Evolutionary conservation across 2,888 invertebrate species (phyloP).

Genomic region (Ormyrus nitidulus): DNA sequence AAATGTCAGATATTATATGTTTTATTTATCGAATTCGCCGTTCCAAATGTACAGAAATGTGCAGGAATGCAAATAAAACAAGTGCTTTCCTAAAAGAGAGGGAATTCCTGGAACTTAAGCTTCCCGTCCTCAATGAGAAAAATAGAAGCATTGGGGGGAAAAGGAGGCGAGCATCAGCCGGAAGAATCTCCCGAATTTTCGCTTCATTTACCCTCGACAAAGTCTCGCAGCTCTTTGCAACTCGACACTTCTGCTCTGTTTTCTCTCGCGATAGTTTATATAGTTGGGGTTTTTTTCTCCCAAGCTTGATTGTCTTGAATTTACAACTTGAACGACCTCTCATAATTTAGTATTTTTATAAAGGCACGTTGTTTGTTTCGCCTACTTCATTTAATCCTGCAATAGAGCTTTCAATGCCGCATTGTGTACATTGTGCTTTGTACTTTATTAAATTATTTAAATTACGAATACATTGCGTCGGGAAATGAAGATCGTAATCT

Average conservation of each 20-base stretch:
- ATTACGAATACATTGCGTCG: too few species aligned
- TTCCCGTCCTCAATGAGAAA: background rate
- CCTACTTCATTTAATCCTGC: background rate
- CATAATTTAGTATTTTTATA: slow-evolving; percentile 9
- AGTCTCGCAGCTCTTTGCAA: background rate
- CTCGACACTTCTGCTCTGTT: background rate
- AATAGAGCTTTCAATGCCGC: slow-evolving; percentile 2
- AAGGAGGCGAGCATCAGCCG: background rate
- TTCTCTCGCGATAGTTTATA: slow-evolving; percentile 3
- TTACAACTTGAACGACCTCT: slow-evolving; percentile 16
- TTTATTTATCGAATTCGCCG: too few species aligned
- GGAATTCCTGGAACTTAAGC: background rate
- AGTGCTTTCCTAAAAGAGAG: background rate
- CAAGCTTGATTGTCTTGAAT: too few species aligned
- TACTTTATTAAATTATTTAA: too few species aligned
- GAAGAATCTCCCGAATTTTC: slow-evolving; percentile 31
- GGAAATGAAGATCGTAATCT: too few species aligned
- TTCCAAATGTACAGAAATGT: too few species aligned
- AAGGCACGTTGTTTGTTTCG: slow-evolving; percentile 7
- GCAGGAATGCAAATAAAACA: too few species aligned
- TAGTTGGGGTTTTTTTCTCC: too few species aligned
- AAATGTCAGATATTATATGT: too few species aligned
- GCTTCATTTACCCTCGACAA: slow-evolving; percentile 32
- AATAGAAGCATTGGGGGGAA: background rate
- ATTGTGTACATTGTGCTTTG: too few species aligned